Base-by-base conservation (phyloP, 2,797 vertebrate species). In the Anguilla obscura region DNA sequence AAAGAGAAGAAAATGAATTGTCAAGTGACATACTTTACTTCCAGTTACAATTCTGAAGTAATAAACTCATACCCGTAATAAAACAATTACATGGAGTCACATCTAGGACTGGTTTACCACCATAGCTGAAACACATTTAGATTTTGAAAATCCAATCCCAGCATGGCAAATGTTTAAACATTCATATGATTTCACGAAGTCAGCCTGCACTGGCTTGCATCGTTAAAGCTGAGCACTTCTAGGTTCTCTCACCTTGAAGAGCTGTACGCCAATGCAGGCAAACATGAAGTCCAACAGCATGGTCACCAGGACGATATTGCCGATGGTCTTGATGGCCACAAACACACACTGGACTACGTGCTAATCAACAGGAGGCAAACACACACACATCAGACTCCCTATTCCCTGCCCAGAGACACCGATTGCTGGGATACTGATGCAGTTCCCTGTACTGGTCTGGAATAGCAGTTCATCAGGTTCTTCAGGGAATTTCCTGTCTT, bases 271-370 rank as follows among this genome's bases (percentile, higher is more conserved):
- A 0, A 99, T 98, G 92, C 99, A 99, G 92, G 98, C 95, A 12
- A 99, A 99, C 95, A 99, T 98, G 94, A 99, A 99, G 93, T 99
- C 98, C 89, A 99, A 94, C 92, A 99, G 91, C 0, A 98, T 96
- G 0, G 97, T 99, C 91, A 99, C 98, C 82, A 99, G 93, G 86
- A 99, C 98, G 0, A 99, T 99, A 94, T 99, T 99, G 30, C 99
- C 99, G 0, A 99, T 99, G 8, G 98, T 99, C 95, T 98, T 98
- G 93, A 99, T 98, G 91, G 99, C 99, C 91, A 99, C 99, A 7
- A 99, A 99, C 91, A 99, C 96, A 0, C 99, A 99, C 91, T 99
- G 98, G 87, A 99, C 98, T 90, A 99, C 98, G 0, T 99, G 99
- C 99, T 99, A 93, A 88, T 71, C 89, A 85, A 87, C 36, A 83